phyloP scores from a whole-genome alignment of 2,113 vertebrate genomes.

The Ochotona curzoniae region DNA sequence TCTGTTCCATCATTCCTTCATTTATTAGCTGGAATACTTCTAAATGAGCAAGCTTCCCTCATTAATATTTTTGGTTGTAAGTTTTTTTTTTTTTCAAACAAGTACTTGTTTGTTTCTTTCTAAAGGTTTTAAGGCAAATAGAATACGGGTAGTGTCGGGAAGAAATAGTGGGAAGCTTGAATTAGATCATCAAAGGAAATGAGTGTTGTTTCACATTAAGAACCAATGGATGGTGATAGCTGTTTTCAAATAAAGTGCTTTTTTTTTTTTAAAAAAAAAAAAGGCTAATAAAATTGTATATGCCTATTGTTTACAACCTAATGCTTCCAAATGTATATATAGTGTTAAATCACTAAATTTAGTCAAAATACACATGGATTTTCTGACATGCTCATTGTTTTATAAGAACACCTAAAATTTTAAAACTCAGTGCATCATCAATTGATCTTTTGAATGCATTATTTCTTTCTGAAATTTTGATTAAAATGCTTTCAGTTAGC shows the following conservation, averaged over 20 bases:
- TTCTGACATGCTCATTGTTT: not conserved
- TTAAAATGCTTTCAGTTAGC: not conserved
- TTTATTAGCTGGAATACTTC: not conserved
- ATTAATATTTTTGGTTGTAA: not conserved
- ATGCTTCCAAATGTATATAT: not conserved
- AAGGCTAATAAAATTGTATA: not conserved
- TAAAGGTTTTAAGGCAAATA: not conserved
- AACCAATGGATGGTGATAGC: not conserved
- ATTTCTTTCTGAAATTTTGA: not conserved
- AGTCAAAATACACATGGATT: not conserved
- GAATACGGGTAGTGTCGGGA: not conserved
- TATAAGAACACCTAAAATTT: not conserved
- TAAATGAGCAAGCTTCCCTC: not conserved
- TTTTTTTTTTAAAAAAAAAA: not conserved
- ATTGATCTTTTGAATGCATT: not conserved
- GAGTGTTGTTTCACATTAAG: not conserved
- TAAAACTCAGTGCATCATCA: not conserved
- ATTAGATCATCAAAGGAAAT: not conserved
- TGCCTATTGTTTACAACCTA: not conserved
- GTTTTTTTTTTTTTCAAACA: conserved; percentile 36
- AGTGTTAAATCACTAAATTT: not conserved
- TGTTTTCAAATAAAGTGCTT: not conserved
- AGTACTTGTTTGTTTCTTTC: not conserved
- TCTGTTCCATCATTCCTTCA: not conserved
- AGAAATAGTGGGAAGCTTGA: not conserved